Conservation (phyloP, 2,113 vertebrate species). For the Labeo catla region DNA sequence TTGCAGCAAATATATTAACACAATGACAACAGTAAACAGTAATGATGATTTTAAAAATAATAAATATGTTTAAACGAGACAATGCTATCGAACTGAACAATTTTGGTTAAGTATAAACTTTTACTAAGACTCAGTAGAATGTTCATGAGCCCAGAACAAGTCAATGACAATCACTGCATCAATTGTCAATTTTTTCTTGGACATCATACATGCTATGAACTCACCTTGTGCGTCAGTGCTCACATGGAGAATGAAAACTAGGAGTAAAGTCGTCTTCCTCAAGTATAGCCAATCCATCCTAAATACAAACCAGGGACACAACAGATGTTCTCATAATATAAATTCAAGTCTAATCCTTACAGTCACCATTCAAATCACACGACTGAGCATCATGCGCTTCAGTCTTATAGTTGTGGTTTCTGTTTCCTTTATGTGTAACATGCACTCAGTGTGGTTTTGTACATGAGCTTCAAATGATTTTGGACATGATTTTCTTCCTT, state of each 20-base stretch:
- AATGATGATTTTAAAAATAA: background rate
- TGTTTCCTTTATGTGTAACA: too few species aligned
- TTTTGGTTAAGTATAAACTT: background rate
- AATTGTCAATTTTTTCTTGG: background rate
- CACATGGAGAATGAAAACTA: background rate
- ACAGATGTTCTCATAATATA: background rate
- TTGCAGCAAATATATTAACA: background rate
- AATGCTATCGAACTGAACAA: background rate
- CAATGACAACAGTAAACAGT: background rate
- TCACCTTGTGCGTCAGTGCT: background rate
- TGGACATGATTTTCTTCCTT: too few species aligned
- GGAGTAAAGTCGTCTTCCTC: background rate
- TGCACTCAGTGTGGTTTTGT: too few species aligned
- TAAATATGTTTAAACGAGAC: background rate
- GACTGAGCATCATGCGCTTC: background rate
- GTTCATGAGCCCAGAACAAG: background rate
- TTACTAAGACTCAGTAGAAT: background rate
- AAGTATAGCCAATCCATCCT: background rate
- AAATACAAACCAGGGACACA: background rate
- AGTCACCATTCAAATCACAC: background rate
- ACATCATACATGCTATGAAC: background rate
- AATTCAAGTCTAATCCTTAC: background rate
- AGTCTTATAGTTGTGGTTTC: background rate
- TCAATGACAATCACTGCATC: background rate
- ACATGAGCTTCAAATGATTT: too few species aligned